Evolutionary conservation across 1,140 invertebrate genomes (phyloP), one percentile per base, ranked within the genome.

Genomic region (Apis florea): DNA sequence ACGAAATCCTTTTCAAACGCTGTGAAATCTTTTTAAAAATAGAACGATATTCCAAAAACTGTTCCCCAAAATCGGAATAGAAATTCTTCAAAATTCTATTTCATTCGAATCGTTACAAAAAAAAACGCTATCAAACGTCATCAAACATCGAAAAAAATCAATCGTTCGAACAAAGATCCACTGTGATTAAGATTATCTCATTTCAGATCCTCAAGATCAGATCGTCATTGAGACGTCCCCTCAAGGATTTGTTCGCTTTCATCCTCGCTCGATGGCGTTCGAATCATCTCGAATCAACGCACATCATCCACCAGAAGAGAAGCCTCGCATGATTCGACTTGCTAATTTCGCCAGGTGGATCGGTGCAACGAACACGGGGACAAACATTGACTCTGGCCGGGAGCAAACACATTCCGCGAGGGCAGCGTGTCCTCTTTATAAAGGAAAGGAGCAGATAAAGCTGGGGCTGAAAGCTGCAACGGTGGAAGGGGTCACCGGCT

Each of bases 381-480:
- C 77, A 87, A 87, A 87, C 85, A 86, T 86, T 87, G 82, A 86
- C 82, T 78, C 85, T 86, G 47, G 76, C 67, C 63, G 47, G 19
- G 58, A 26, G 66, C 72, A 85, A 86, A 86, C 81, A 86, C 81
- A 86, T 64, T 51, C 59, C 31, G 56, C 53, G 59, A 77, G 15
- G 26, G n/a, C 24, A 40, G 12, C 58, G 21, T 26, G 61, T 67
- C n/a, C 70, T 75, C 76, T 69, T 86, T 83, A 76, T 64, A 75
- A 84, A 86, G 73, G 47, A 70, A 56, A 85, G 49, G 59, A 74
- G 54, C 72, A 68, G 79, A 75, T 81, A 61, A 77, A 73, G n/a
- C 59, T 40, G 31, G 67, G 70, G 64, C 58, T 58, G 59, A 59
- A 51, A 61, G 47, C 56, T 40, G 58, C 49, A 13, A 21, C 2